phyloP scores from a whole-genome alignment of 2,113 vertebrate genomes.

The Salminus brasiliensis region DNA sequence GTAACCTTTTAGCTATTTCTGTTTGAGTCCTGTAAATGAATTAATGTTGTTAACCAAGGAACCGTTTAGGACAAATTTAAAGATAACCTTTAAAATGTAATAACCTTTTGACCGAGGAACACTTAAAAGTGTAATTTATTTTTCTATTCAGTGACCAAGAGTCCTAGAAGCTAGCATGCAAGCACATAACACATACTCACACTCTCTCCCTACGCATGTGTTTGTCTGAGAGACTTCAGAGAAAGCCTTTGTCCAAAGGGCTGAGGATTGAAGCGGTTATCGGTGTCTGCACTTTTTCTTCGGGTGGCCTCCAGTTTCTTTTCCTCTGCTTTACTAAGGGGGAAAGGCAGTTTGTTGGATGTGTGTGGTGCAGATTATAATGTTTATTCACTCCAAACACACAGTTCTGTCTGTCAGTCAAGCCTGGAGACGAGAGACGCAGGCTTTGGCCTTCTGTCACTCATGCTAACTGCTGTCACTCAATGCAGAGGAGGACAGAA shows the following conservation, averaged over 20 bases:
- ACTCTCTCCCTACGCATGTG: not conserved
- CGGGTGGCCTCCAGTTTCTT: not conserved
- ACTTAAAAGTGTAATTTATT: not conserved
- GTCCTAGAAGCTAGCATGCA: not conserved
- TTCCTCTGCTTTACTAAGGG: conserved; percentile 12
- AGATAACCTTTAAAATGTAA: conserved; percentile 2
- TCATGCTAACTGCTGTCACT: conserved; percentile 13
- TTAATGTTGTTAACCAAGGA: not conserved
- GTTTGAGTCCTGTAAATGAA: not conserved
- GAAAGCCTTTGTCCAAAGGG: not conserved
- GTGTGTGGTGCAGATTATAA: conserved; percentile 36
- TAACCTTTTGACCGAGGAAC: not conserved
- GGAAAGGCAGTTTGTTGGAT: conserved; percentile 20
- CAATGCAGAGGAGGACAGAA: not conserved
- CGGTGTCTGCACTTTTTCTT: conserved; percentile 4
- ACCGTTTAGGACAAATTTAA: not conserved
- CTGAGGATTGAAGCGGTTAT: conserved; percentile 5
- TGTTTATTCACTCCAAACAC: conserved; percentile 42
- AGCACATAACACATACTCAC: not conserved
- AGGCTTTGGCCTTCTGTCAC: conserved; percentile 27
- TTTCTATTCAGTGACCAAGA: not conserved
- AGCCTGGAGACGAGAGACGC: conserved; percentile 18
- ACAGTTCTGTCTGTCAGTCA: conserved; percentile 27
- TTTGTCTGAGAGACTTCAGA: not conserved
- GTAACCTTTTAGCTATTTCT: not conserved